Conservation (phyloP, 2,888 invertebrate genomes). For the Calliphora vomitoria region DNA sequence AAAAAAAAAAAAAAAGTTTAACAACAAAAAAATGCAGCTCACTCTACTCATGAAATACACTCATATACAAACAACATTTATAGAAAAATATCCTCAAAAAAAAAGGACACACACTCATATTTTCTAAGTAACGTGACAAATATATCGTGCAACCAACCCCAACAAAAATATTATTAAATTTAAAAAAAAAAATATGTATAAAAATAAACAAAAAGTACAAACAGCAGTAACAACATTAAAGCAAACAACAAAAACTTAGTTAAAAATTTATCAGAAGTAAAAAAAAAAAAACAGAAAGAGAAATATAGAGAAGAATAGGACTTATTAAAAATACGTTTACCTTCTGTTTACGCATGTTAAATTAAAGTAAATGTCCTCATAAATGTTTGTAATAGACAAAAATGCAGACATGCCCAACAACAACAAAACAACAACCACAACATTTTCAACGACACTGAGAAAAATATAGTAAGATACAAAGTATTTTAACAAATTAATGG, state of each 20-base stretch:
- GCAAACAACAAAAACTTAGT: not conserved
- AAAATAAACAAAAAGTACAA: not conserved
- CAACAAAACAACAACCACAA: not conserved
- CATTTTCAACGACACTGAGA: not conserved
- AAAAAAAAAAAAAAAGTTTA: conserved; percentile 12
- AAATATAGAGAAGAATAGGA: conserved; percentile 17
- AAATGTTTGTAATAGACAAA: conserved; percentile 57
- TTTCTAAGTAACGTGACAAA: conserved; percentile 45
- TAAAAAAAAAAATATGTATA: not conserved
- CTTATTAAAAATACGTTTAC: conserved; percentile 57
- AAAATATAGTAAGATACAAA: not conserved
- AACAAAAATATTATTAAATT: conserved; percentile 55
- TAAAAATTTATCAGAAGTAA: not conserved
- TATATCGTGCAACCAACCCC: conserved; percentile 51
- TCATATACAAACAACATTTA: not conserved
- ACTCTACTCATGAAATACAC: conserved; percentile 22
- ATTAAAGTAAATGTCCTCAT: conserved; percentile 59
- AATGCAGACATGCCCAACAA: conserved; percentile 41
- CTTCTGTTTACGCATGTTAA: conserved; percentile 57
- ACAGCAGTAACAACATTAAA: not conserved
- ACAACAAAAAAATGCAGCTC: conserved; percentile 18
- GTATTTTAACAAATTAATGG: no score
- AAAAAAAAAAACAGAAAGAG: not conserved
- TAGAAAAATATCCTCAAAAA: not conserved
- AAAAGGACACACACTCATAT: not conserved